Conservation (phyloP, 2,797 vertebrate species). For the Sarcoramphus papa region DNA sequence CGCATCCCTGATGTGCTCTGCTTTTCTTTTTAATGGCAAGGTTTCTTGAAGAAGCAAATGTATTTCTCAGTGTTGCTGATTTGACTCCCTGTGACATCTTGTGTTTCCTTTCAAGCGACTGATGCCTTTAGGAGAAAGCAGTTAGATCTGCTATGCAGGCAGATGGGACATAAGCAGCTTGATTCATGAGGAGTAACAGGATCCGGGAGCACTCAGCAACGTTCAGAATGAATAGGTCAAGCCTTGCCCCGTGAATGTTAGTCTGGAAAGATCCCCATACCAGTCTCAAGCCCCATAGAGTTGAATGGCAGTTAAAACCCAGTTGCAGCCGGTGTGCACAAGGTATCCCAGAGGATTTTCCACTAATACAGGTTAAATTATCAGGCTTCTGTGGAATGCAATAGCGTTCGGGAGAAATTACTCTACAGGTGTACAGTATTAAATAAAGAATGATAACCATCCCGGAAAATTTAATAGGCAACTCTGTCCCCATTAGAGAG, state of each 20-base stretch:
- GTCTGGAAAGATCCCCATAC: neutral
- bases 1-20: neutral
- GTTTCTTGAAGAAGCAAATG: neutral
- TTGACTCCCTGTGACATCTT: neutral
- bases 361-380: neutral
- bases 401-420: rapidly evolving
- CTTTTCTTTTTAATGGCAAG: neutral
- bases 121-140: neutral
- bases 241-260: rapidly evolving
- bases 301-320: neutral
- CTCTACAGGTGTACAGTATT: neutral
- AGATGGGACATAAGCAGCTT: neutral
- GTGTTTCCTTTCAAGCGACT: neutral
- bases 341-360: neutral
- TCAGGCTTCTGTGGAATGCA: neutral
- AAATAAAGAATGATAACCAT: rapidly evolving
- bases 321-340: neutral
- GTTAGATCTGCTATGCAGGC: neutral
- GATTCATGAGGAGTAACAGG: rapidly evolving
- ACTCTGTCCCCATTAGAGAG: rapidly evolving
- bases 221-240: rapidly evolving
- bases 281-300: neutral
- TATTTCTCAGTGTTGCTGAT: neutral
- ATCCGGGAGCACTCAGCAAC: rapidly evolving
- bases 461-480: neutral